These are phyloP conservation scores for Ageneiosus marmoratus DNA, from an alignment of 2,113 vertebrate species.

Conservation along the genomic window DNA sequence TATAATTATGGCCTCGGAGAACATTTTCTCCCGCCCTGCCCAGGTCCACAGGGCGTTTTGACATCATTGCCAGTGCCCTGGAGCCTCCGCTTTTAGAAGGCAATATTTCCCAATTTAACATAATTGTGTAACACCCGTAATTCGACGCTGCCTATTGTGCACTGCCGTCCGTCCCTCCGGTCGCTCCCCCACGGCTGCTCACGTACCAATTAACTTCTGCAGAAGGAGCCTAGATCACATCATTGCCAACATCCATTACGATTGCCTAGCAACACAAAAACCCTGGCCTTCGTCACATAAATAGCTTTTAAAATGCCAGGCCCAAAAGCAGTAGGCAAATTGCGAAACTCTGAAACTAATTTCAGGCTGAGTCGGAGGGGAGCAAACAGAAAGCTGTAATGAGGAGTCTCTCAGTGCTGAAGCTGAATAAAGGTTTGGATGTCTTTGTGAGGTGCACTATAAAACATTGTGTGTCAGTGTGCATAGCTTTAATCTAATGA, in stretches of 20 bases:
- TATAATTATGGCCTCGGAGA: slow-evolving; percentile 37
- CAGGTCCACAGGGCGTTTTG: slow-evolving; percentile 4
- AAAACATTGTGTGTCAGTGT: background rate
- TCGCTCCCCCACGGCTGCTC: slow-evolving; percentile 66
- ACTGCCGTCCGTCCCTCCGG: slow-evolving; percentile 58
- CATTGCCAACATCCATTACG: slow-evolving; percentile 71
- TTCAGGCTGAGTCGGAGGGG: slow-evolving; percentile 25
- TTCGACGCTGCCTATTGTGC: slow-evolving; percentile 70
- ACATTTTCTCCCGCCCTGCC: slow-evolving; percentile 7
- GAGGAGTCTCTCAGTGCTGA: background rate
- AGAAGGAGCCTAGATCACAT: slow-evolving; percentile 72
- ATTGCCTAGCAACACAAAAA: slow-evolving; percentile 69
- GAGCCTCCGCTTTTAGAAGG: slow-evolving; percentile 64
- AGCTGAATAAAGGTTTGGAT: background rate
- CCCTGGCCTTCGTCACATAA: slow-evolving; percentile 57
- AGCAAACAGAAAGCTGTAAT: slow-evolving; percentile 2
- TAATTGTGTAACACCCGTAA: slow-evolving; percentile 76
- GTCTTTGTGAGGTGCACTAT: background rate
- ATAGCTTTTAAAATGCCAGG: slow-evolving; percentile 62
- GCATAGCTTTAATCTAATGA: background rate
- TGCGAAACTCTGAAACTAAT: slow-evolving; percentile 52
- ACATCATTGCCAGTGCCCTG: slow-evolving; percentile 50
- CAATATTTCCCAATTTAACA: slow-evolving; percentile 79
- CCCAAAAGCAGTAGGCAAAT: slow-evolving; percentile 51
- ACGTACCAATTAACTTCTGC: slow-evolving; percentile 73